These are phyloP conservation scores for Xenentodon cancila DNA, from an alignment of 2,797 vertebrate species.

Conservation along the genomic window DNA sequence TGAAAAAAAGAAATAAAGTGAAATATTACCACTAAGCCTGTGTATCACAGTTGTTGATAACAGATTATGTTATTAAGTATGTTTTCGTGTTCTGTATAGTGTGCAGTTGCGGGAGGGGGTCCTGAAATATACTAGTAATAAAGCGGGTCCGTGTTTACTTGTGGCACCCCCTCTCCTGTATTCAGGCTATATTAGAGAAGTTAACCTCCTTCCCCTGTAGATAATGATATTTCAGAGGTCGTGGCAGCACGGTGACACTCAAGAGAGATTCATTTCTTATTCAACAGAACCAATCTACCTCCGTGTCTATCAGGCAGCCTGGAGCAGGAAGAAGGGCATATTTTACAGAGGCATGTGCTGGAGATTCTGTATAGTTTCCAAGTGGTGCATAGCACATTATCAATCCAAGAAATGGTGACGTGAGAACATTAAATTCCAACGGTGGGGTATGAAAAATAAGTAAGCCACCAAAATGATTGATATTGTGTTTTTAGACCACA, in stretches of 20 bases:
- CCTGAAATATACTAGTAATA: constrained; percentile 59
- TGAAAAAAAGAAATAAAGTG: constrained; percentile 52
- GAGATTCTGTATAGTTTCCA: constrained; percentile 59
- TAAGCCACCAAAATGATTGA: constrained; percentile 51
- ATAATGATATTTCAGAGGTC: constrained; percentile 82
- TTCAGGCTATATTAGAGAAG: constrained; percentile 76
- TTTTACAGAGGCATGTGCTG: constrained; percentile 59
- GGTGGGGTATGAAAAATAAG: constrained; percentile 30
- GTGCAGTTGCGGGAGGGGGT: constrained; percentile 6
- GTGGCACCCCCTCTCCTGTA: constrained; percentile 60
- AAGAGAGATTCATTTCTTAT: constrained; percentile 80
- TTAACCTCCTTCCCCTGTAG: constrained; percentile 78
- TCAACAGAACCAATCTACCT: constrained; percentile 80
- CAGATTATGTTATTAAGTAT: constrained; percentile 56
- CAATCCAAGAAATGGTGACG: constrained; percentile 66
- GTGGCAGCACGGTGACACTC: constrained; percentile 65
- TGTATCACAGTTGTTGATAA: constrained; percentile 43
- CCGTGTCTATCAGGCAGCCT: constrained; percentile 74
- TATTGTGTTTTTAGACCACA: constrained; percentile 54
- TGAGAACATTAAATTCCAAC: constrained; percentile 38
- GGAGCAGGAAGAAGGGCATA: constrained; percentile 60
- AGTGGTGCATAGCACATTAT: constrained; percentile 61
- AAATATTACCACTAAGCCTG: constrained; percentile 40
- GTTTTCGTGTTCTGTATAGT: constrained; percentile 37
- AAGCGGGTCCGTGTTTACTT: constrained; percentile 61